These are phyloP conservation scores for Campylomormyrus numenius DNA, from an alignment of 2,113 vertebrate species.

Conservation along the genomic window DNA sequence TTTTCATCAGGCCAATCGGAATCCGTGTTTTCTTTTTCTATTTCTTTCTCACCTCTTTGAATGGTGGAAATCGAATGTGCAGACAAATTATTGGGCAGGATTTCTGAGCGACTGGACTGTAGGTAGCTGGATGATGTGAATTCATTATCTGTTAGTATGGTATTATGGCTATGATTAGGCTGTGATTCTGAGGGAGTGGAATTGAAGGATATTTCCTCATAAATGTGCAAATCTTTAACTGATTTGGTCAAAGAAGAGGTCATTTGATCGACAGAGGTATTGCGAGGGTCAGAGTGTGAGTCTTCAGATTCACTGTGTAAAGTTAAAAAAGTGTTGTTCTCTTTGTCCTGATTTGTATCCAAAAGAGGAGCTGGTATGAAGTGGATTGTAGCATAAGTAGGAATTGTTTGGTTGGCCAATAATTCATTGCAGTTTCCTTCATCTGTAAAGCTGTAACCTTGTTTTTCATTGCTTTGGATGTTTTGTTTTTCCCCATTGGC, in stretches of 20 bases:
- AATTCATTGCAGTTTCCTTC: neutral
- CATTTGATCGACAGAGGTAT: neutral
- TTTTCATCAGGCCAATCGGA: neutral
- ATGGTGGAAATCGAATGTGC: neutral
- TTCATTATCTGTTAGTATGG: conserved; percentile 17
- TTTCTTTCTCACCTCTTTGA: neutral
- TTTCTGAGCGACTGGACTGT: neutral
- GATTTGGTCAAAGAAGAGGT: conserved; percentile 5
- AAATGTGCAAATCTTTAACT: conserved; percentile 20
- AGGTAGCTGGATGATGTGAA: neutral
- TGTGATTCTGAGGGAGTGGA: neutral
- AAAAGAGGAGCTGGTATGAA: neutral
- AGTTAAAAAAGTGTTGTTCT: neutral
- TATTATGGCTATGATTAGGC: conserved; percentile 14
- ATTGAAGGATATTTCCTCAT: conserved; percentile 24
- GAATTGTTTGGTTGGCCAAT: conserved; percentile 1
- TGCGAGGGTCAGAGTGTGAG: neutral
- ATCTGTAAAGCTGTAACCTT: neutral
- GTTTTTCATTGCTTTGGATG: neutral
- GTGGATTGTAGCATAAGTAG: conserved; percentile 17
- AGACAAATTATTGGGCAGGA: neutral
- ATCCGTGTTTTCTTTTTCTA: neutral
- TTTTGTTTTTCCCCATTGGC: neutral
- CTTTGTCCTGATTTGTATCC: neutral
- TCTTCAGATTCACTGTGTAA: conserved; percentile 5